Percentiles rank a stretch among this genome's conserved stretches.
These are phyloP conservation scores for Melozone crissalis DNA, from an alignment of 2,113 vertebrate genomes.

Conservation along the genomic window DNA sequence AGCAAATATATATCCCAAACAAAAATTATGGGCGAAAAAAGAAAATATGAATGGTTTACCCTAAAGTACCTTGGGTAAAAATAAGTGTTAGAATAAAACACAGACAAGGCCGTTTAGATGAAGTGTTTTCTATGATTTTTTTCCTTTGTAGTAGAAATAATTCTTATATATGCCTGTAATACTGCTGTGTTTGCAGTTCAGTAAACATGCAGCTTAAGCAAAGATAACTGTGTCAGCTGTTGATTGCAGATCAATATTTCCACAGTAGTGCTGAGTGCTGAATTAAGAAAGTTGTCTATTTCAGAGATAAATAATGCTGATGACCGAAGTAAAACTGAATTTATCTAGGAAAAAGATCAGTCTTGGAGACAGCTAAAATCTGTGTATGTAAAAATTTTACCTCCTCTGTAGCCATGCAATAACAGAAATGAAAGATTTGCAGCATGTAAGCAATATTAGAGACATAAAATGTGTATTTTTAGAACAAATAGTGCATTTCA, in stretches of 20 bases:
- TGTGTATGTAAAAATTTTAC: not conserved
- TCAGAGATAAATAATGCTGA: slow-evolving; percentile 53
- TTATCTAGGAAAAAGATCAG: not conserved
- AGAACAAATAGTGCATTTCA: not conserved
- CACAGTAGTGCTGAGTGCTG: slow-evolving; percentile 58
- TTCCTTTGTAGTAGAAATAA: slow-evolving; percentile 14
- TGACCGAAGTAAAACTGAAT: slow-evolving; percentile 39
- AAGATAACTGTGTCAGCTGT: slow-evolving; percentile 71
- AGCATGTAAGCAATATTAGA: not conserved
- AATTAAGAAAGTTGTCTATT: slow-evolving; percentile 68
- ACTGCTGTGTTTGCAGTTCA: slow-evolving; percentile 71
- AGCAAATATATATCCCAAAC: not conserved
- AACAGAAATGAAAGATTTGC: not conserved
- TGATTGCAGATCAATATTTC: slow-evolving; percentile 77
- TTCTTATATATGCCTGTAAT: slow-evolving; percentile 46
- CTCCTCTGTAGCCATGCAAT: not conserved
- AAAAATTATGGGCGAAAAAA: not conserved
- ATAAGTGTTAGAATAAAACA: slow-evolving; percentile 32
- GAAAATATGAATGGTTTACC: not conserved
- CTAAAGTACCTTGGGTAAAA: not conserved
- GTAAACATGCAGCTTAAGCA: slow-evolving; percentile 59
- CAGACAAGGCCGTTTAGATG: slow-evolving; percentile 14
- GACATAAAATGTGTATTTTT: not conserved
- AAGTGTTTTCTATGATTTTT: slow-evolving; percentile 43
- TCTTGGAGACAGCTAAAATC: not conserved